These are phyloP conservation scores for Cheilosia soror DNA, from an alignment of 2,888 invertebrate species.

Conservation along the genomic window DNA sequence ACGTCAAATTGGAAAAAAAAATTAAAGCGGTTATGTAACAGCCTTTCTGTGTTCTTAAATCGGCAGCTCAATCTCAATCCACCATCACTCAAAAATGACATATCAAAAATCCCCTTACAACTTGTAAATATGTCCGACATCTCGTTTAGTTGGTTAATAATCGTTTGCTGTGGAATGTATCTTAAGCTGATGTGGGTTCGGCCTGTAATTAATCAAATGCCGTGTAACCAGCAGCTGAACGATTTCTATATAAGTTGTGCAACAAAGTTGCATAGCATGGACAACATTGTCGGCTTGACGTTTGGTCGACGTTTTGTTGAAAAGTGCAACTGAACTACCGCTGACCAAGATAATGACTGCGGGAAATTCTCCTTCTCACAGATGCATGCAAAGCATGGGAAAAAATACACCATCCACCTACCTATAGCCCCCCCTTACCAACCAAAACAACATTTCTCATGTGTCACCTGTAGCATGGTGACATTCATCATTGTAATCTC, in stretches of 20 bases:
- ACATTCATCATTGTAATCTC: conserved; percentile 75
- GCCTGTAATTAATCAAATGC: conserved; percentile 35
- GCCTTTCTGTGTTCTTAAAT: too few species aligned
- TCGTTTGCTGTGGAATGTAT: too few species aligned
- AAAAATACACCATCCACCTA: conserved; percentile 40
- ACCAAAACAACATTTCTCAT: conserved; percentile 70
- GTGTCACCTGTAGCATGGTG: conserved; percentile 73
- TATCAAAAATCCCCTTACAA: too few species aligned
- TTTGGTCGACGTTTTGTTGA: conserved; percentile 35
- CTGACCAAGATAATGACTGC: conserved; percentile 31
- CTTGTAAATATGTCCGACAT: too few species aligned
- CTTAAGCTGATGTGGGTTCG: background rate
- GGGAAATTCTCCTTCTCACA: conserved; percentile 39
- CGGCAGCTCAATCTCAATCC: too few species aligned
- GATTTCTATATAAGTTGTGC: conserved; percentile 30
- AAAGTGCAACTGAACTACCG: conserved; percentile 48
- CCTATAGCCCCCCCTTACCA: background rate
- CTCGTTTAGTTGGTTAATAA: too few species aligned
- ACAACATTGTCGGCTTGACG: conserved; percentile 24
- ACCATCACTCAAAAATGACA: too few species aligned
- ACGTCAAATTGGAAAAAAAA: too few species aligned
- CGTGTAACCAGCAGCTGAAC: background rate
- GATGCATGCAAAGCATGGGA: conserved; percentile 44
- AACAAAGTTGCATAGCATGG: conserved; percentile 26
- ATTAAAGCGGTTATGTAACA: too few species aligned